Base-by-base conservation (phyloP, 2,113 vertebrate genomes). In the Anarrhichthys ocellatus region DNA sequence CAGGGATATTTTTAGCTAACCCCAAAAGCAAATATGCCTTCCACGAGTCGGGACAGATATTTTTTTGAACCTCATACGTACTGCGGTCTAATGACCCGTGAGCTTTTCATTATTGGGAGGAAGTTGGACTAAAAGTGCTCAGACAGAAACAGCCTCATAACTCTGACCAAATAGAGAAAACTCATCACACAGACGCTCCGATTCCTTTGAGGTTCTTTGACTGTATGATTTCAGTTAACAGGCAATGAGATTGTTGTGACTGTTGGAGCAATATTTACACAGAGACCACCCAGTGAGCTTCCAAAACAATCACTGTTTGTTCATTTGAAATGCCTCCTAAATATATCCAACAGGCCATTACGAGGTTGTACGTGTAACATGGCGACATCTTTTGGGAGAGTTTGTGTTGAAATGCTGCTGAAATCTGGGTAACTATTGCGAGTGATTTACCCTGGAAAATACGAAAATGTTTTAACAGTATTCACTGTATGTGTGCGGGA, bases 251-350 rank as follows among this genome's bases (percentile, higher is more conserved):
- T 46, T 89, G 81, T 73, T 88, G 89, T 81, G 82, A 78, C 81
- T 68, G 79, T 82, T 54, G 32, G 75, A 89, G 64, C 38, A 87
- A 86, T 88, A 87, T 91, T 93, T 91, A 89, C 69, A 82, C 18
- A 71, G 71, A 86, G 94, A 88, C 92, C 92, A 92, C 91, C 87
- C 84, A 87, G 85, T 6, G 42, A 50, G 75, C 73, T 72, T 38
- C 44, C 79, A 81, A 76, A 91, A 89, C 76, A 87, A 80, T 84
- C 75, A 75, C n/a, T 71, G 84, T 87, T 88, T 87, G 78, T 67
- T 66, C 83, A 82, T 82, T 80, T 73, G 68, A 86, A 92, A 88
- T 1, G 62, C 59, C 72, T 69, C 72, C 54, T 61, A 76, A 81
- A 89, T 73, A 89, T 73, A 85, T 79, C 71, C 22, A 83, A 32